Evolutionary conservation across 2,797 vertebrate genomes (phyloP), one percentile per base, ranked within the genome.

Genomic region (Perodicticus potto): DNA sequence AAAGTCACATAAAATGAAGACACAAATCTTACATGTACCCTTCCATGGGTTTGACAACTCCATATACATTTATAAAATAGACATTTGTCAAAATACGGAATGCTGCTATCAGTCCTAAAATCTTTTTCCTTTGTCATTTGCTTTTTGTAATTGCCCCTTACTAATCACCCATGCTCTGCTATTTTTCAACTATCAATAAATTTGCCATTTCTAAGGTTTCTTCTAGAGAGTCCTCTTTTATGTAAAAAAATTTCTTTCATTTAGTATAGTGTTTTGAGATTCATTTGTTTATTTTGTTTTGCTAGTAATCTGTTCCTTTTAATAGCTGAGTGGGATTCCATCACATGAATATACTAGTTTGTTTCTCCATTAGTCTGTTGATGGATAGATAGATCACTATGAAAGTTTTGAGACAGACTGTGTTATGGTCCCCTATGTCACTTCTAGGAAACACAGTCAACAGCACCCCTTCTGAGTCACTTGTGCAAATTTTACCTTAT

Each of bases 41-140:
- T 67, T 77, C n/a, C 80, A 61, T 88, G 34, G 76, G 4, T 85
- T 65, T 93, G 55, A 67, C 27, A 65, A 83, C 29, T 93, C 19
- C 10, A 49, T 22, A 25, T 40, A 61, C 27, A 69, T 86, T 91
- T 89, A n/a, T 74, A 81, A 93, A 82, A 61, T 7, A 89, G 94
- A 40, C 22, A 3, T 43, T 29, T 63, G 13, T 83, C 49, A 80
- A 78, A 43, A 74, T 84, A 74, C 0, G 57, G 17, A 74, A n/a
- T 4, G 43, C 34, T 63, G 10, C 5, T 8, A 14, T 86, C 37
- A 40, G 25, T 8, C 65, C 25, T 19, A 17, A 84, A 61, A 22
- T n/a, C 73, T 74, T 53, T 67, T 73, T 80, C n/a, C 12, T 3
- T 70, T 45, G 32, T 87, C 37, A 76, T 25, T 63, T 49, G 7